Base-by-base conservation (phyloP, 64 coral and sea anemone species). In the Catalaphyllia jardinei region DNA sequence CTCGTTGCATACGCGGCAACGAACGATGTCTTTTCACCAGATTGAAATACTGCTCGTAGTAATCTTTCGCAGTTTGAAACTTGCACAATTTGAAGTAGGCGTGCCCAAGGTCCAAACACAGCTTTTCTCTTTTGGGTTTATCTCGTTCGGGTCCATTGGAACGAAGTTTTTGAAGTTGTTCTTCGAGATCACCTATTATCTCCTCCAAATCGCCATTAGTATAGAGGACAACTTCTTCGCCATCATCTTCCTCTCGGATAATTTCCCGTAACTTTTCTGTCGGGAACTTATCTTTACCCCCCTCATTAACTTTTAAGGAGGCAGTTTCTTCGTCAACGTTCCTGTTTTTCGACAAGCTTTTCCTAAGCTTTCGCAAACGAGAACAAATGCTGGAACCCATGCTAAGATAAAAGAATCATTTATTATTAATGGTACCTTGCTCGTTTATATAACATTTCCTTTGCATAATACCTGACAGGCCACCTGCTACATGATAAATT, bases 11-110 rank as follows among this genome's bases (percentile, higher is more conserved):
- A 79, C 67, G 79, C 9, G 67, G 2, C 25, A 76, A 33, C 13
- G 87, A 90, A 57, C 38, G 54, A 18, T 60, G 50, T 46, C 79
- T 77, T 60, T 79, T 84, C 9, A 89, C 67, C 25, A 79, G 24
- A 25, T 89, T 79, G 31, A 93, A 75, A 82, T 96, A 86, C 67
- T 88, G 88, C 57, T 93, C 87, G 52, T 87, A 96, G 74, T 90
- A 90, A 29, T 79, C 67, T 60, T 75, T 86, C 0, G 94, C 90
- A 39, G 24, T 80, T 86, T 89, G 62, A 62, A 96, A 93, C 12
- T 79, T 67, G 55, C 90, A 93, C 5, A 65, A 12, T 80, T 93
- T 89, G 33, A 90, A 96, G 42, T 93, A 82, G 19, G 74, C 80
- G 20, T 87, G 75, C 10, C 94, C 94, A 16, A 96, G 28, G 24